A percentile compares a stretch with the other conserved stretches of the same genome.
Evolutionary conservation across 2,113 vertebrate genomes (phyloP).

Genomic region (Microtus montanus): DNA sequence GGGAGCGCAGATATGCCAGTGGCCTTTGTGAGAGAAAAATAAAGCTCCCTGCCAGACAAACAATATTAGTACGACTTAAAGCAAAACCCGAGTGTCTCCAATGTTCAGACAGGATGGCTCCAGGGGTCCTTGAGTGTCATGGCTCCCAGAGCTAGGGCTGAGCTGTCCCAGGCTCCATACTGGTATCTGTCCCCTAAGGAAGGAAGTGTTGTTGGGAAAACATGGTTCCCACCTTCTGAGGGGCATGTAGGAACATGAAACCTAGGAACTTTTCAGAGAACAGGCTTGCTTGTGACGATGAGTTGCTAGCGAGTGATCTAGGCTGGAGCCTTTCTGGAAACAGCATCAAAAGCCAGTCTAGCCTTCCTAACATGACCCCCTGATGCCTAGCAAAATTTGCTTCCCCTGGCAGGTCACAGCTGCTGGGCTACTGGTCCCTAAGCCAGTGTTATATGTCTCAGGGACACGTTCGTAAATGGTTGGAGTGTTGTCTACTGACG

Average conservation of each 20-base stretch:
- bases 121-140: neutral
- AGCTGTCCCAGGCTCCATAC: neutral
- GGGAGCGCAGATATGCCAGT: neutral
- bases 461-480: fast-evolving
- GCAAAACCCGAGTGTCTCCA: neutral
- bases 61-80: neutral
- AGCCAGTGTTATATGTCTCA: neutral
- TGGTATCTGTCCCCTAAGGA: neutral
- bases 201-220: neutral
- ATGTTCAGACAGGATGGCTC: neutral
- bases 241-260: neutral
- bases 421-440: neutral
- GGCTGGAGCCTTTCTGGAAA: neutral
- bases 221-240: neutral
- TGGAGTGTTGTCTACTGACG: neutral
- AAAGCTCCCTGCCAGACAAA: neutral
- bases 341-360: neutral
- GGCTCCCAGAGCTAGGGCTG: neutral
- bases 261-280: neutral
- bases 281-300: neutral
- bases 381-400: neutral
- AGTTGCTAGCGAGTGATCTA: neutral
- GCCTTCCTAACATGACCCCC: neutral
- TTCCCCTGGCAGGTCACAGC: fast-evolving
- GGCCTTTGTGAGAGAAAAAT: neutral